phyloP scores from a whole-genome alignment of 2,888 invertebrate genomes.

The Oxyteleia sp. region DNA sequence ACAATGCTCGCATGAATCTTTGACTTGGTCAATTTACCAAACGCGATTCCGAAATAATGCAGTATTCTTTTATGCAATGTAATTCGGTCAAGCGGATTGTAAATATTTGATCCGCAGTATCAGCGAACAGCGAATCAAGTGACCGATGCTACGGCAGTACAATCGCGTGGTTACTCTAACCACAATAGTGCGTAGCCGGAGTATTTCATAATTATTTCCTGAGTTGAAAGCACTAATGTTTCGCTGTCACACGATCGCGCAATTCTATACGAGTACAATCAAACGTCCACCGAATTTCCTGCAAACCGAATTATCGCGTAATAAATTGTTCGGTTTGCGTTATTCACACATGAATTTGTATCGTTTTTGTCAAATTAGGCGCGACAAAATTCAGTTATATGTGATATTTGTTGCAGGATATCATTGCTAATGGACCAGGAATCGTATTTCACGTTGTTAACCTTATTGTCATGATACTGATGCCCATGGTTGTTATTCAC shows the following conservation, averaged over 20 bases:
- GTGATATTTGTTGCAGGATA: conserved; percentile 89
- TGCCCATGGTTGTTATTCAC: conserved; percentile 94
- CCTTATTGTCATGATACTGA: conserved; percentile 91
- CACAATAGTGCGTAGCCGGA: conserved; percentile 56
- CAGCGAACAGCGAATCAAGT: conserved; percentile 68
- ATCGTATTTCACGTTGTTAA: conserved; percentile 93
- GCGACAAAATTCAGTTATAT: conserved; percentile 31
- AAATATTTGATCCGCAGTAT: conserved; percentile 81
- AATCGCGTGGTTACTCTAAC: conserved; percentile 49
- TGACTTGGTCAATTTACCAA: conserved; percentile 61
- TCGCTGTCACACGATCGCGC: conserved; percentile 58
- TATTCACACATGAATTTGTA: conserved; percentile 42
- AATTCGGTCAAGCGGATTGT: conserved; percentile 83
- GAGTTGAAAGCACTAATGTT: conserved; percentile 64
- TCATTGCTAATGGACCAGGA: conserved; percentile 91
- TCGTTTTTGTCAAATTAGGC: conserved; percentile 59
- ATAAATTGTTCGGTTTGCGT: conserved; percentile 49
- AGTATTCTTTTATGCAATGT: conserved; percentile 80
- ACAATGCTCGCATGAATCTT: conserved; percentile 50
- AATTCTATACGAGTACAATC: conserved; percentile 30
- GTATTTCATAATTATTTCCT: conserved; percentile 71
- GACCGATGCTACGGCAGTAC: conserved; percentile 50
- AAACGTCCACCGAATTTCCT: conserved; percentile 51
- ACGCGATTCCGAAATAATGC: conserved; percentile 65
- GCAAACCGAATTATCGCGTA: conserved; percentile 49